These are phyloP conservation scores for Cerastoderma edule DNA, from an alignment of 2,888 invertebrate species.

Conservation along the genomic window DNA sequence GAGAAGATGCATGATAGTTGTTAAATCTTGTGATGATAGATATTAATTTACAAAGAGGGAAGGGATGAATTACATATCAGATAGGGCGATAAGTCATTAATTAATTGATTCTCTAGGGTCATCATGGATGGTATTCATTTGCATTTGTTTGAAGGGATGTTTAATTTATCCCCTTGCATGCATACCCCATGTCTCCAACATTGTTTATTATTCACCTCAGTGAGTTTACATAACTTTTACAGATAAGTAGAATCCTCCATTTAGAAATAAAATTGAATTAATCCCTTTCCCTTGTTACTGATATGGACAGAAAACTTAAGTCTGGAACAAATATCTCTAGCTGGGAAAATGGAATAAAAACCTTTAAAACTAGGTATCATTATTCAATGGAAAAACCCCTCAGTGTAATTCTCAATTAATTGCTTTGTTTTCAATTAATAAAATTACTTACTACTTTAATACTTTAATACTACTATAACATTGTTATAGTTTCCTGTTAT, in stretches of 20 bases:
- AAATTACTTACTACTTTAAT: no score
- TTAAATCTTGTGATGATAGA: no score
- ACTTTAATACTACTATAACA: no score
- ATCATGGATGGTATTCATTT: background rate
- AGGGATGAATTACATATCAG: background rate
- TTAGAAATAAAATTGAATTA: conserved; percentile 7
- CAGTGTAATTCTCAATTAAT: background rate
- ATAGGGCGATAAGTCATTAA: background rate
- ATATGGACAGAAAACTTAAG: background rate
- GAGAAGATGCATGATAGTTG: no score
- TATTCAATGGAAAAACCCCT: background rate
- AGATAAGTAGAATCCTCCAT: no score
- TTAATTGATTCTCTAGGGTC: conserved; percentile 11
- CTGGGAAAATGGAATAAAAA: no score
- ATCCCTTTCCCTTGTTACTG: background rate
- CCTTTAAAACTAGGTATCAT: no score
- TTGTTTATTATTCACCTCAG: conserved; percentile 12
- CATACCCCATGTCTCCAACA: conserved; percentile 3
- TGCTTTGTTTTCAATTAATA: no score
- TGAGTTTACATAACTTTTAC: conserved; percentile 18
- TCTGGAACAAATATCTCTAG: background rate
- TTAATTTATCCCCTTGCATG: conserved; percentile 13
- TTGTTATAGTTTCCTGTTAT: no score
- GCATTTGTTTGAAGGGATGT: conserved; percentile 6
- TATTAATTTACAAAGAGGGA: background rate